Conservation (phyloP, 1,140 invertebrate genomes). For the Lordiphosa stackelbergi region DNA sequence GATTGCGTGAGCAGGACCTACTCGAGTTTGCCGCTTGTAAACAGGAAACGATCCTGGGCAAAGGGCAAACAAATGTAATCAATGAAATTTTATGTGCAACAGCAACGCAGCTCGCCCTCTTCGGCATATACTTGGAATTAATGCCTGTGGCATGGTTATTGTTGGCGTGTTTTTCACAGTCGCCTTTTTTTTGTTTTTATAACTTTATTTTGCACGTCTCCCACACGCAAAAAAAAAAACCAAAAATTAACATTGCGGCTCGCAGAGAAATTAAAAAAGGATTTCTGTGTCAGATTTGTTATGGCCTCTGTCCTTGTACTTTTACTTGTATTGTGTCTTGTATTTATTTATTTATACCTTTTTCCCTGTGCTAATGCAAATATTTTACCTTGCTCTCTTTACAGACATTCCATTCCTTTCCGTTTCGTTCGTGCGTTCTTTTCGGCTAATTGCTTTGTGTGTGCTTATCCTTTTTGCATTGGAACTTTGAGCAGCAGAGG, state of each 20-base stretch:
- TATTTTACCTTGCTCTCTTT: slow-evolving; percentile 63
- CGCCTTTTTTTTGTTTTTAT: slow-evolving; percentile 60
- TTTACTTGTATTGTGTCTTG: slow-evolving; percentile 17
- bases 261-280: slow-evolving; percentile 66
- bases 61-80: slow-evolving; percentile 72
- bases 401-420: slow-evolving; percentile 28
- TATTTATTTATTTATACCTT: slow-evolving; percentile 50
- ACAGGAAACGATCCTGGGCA: slow-evolving; percentile 65
- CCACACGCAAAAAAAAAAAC: slow-evolving; percentile 9
- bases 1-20: slow-evolving; percentile 38
- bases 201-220: slow-evolving; percentile 63
- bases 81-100: slow-evolving; percentile 75
- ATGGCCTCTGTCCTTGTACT: slow-evolving; percentile 9
- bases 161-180: slow-evolving; percentile 47
- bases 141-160: slow-evolving; percentile 20
- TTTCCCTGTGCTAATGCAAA: slow-evolving; percentile 53
- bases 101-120: slow-evolving; percentile 50
- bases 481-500: slow-evolving; percentile 25
- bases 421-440: slow-evolving; percentile 53
- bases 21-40: slow-evolving; percentile 53
- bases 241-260: slow-evolving; percentile 67
- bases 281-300: slow-evolving; percentile 36
- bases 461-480: slow-evolving; percentile 21
- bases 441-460: slow-evolving; percentile 69
- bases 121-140: slow-evolving; percentile 14